Evolutionary conservation across 2,888 invertebrate species (phyloP).

Genomic region (Machimus atricapillus): DNA sequence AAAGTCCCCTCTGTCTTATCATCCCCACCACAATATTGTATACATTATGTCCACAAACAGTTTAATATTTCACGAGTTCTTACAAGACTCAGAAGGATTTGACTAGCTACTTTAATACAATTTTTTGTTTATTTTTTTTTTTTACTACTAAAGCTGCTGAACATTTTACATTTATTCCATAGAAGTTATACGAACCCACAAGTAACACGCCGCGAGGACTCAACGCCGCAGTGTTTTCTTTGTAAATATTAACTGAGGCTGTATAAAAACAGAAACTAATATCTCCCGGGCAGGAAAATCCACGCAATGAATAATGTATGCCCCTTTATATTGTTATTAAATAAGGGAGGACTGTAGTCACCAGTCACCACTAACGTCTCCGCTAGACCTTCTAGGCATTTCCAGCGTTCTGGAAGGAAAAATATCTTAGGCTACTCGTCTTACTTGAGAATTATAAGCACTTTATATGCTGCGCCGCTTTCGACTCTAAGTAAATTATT

Average conservation of each 20-base stretch:
- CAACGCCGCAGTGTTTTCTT: neutral
- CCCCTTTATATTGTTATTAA: constrained; percentile 19
- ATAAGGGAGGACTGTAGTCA: neutral
- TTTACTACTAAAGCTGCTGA: neutral
- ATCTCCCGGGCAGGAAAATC: neutral
- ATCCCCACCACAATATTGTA: neutral
- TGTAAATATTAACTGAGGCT: neutral
- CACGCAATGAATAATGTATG: constrained; percentile 14
- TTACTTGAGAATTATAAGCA: neutral
- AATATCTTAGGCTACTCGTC: neutral
- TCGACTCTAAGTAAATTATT: neutral
- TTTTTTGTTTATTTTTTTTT: neutral
- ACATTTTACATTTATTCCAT: neutral
- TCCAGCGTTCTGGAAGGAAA: neutral
- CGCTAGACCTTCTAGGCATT: neutral
- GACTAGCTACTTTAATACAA: neutral
- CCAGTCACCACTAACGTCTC: neutral
- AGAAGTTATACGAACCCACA: neutral
- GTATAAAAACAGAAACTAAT: neutral
- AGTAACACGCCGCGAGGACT: neutral
- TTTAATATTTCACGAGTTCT: neutral
- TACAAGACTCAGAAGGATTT: neutral
- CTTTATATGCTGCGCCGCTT: neutral
- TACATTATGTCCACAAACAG: neutral
- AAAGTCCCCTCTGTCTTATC: neutral